Evolutionary conservation across 1,140 invertebrate species (phyloP), one percentile per base, ranked within the genome.

Genomic region (Pteromalus puparum): DNA sequence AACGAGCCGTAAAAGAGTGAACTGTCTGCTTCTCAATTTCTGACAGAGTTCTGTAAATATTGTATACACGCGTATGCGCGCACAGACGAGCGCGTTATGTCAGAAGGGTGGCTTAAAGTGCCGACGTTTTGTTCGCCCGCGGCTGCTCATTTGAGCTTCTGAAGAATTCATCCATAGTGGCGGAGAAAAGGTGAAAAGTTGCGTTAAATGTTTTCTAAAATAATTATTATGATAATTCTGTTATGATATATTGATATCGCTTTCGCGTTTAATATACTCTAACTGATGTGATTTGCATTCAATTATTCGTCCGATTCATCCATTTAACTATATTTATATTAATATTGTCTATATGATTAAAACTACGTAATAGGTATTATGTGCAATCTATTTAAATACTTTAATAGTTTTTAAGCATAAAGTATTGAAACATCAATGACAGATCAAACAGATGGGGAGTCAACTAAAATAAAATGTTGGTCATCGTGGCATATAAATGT

Each of bases 221-320:
- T 70, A 28, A 30, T 28, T 30, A 30, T 30, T 12, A 68, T 28
- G 9, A 26, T 70, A 18, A 26, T 70, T 70, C 21, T 26, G 42
- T 65, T 78, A 65, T 10, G 26, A 78, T 30, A 76, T n/a, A 30
- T 12, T 30, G n/a, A 1, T 65, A 48, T 61, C 12, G 24, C 46
- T 30, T 78, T 61, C 28, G 28, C 76, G 76, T 42, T 78, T 65
- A 30, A 30, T 65, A 28, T 34, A 78, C 48, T 77, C 75, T 38
- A 24, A 77, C 46, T 61, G 15, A 77, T 61, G 48, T 78, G 48
- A 78, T 78, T 78, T 76, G 18, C 26, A 26, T 76, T 26, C 24
- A 48, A 53, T 48, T 34, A 38, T 42, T 74, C 53, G 53, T 61
- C 30, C 18, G 21, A 73, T 73, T 73, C 10, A 73, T 73, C 18